phyloP scores from a whole-genome alignment of 2,888 invertebrate genomes.

The Pegoplata infirma region DNA sequence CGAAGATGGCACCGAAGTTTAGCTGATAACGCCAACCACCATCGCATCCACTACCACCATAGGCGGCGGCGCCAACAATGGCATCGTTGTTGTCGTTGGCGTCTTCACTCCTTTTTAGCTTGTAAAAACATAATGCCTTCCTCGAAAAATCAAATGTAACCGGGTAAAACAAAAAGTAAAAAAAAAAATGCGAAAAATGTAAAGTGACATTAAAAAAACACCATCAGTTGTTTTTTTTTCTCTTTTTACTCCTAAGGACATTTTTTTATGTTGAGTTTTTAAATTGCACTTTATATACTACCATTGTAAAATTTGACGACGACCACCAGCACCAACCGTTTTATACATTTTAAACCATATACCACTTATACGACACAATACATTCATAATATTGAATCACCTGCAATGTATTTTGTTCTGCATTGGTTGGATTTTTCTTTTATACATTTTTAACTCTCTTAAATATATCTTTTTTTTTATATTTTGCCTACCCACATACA shows the following conservation, averaged over 20 bases:
- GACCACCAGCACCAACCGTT: not conserved
- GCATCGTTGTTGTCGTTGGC: constrained; percentile 57
- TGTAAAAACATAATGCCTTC: constrained; percentile 55
- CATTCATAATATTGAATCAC: not conserved
- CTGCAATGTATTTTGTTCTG: not conserved
- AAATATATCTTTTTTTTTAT: not conserved
- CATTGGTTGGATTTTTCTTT: not conserved
- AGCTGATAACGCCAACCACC: constrained; percentile 69
- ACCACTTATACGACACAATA: not conserved
- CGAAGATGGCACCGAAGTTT: constrained; percentile 93
- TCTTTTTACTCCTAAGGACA: not conserved
- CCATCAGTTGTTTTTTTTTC: not conserved
- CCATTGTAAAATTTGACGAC: not conserved
- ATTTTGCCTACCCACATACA: not conserved
- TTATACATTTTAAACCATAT: not conserved
- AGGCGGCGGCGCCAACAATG: constrained; percentile 47
- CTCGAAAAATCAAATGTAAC: constrained; percentile 43
- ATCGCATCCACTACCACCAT: not conserved
- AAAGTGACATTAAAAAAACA: constrained; percentile 16
- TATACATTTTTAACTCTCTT: too few species aligned
- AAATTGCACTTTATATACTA: not conserved
- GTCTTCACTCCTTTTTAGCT: constrained; percentile 55
- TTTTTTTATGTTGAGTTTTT: not conserved
- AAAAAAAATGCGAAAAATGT: constrained; percentile 1
- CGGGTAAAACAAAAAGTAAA: constrained; percentile 12